Conservation (phyloP, 2,797 vertebrate species). For the Betta splendens region DNA sequence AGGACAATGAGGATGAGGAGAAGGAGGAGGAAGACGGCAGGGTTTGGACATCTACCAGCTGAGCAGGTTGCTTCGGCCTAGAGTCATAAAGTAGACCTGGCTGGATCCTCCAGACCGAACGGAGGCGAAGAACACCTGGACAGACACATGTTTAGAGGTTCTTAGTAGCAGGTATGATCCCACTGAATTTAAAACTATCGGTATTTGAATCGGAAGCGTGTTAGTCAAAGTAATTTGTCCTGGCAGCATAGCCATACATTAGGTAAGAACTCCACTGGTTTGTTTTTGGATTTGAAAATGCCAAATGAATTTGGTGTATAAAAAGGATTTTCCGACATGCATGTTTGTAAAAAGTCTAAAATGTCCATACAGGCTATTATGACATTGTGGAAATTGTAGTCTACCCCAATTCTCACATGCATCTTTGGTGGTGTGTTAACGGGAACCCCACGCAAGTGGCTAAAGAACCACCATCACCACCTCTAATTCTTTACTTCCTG, state of each 20-base stretch:
- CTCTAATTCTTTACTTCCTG: not conserved
- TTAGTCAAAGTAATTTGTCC: no score
- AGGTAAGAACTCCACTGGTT: no score
- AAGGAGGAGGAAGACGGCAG: constrained; percentile 66
- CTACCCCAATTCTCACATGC: not conserved
- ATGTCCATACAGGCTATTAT: not conserved
- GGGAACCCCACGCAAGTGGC: not conserved
- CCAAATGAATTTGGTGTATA: not conserved
- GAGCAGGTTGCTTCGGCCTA: constrained; percentile 88
- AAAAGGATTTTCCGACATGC: not conserved
- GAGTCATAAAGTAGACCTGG: constrained; percentile 96
- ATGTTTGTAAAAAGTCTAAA: not conserved
- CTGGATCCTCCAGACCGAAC: constrained; percentile 92
- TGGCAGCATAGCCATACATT: no score
- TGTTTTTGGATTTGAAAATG: no score
- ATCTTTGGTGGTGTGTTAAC: not conserved
- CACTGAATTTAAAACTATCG: not conserved
- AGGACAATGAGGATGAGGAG: constrained; percentile 53
- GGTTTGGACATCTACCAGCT: constrained; percentile 87
- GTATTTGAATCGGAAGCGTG: no score
- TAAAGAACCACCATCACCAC: not conserved
- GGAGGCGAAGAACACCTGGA: constrained; percentile 89
- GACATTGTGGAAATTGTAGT: not conserved
- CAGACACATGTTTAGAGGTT: constrained; percentile 5
- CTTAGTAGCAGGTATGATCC: constrained; percentile 75